These are phyloP conservation scores for Phasianus colchicus DNA, from an alignment of 2,113 vertebrate genomes.

Conservation along the genomic window DNA sequence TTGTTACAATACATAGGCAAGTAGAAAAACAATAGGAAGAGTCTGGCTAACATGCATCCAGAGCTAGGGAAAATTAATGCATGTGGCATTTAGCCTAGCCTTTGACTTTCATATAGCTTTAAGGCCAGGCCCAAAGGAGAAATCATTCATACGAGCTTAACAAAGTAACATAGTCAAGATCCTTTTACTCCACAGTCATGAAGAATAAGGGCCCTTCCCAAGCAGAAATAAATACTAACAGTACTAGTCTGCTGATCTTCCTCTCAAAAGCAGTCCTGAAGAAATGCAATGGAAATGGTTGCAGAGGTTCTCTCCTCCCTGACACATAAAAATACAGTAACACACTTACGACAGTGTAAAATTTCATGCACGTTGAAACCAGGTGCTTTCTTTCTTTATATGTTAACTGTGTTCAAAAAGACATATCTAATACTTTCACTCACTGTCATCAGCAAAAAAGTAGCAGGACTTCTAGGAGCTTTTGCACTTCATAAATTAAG, in stretches of 20 bases:
- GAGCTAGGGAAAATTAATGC: background rate
- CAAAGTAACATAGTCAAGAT: background rate
- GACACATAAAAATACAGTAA: background rate
- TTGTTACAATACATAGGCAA: background rate
- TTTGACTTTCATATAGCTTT: background rate
- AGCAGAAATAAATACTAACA: background rate
- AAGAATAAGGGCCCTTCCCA: background rate
- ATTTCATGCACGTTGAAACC: background rate
- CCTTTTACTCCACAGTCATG: background rate
- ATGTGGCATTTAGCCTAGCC: background rate
- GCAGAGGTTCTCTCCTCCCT: background rate
- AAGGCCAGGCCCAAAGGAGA: background rate
- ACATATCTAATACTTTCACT: background rate
- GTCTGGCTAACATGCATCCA: background rate
- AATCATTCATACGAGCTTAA: background rate
- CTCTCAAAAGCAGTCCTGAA: background rate
- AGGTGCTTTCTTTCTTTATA: background rate
- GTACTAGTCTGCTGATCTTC: background rate
- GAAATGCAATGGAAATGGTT: background rate
- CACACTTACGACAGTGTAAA: fast-evolving
- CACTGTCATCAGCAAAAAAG: background rate
- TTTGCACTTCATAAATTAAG: conserved; percentile 42
- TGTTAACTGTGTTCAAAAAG: background rate
- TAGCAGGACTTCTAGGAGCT: background rate
- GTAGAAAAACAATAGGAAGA: background rate